Conservation (phyloP, 2,797 vertebrate genomes). For the Sorex maritimensis region DNA sequence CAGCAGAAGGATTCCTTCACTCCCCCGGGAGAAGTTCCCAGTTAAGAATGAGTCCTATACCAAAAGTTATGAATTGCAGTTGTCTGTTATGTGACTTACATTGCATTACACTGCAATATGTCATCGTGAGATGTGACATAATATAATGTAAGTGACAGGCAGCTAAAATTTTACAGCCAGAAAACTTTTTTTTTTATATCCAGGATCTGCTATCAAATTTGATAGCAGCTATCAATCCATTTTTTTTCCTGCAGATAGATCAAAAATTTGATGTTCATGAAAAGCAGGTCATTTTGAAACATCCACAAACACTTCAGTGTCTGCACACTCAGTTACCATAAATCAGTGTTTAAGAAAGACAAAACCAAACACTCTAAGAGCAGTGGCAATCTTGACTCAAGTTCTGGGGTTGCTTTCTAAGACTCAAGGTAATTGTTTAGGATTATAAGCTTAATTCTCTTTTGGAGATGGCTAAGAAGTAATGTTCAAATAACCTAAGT, state of each 20-base stretch:
- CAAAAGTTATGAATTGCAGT: constrained; percentile 69
- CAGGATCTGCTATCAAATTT: constrained; percentile 85
- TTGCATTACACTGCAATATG: constrained; percentile 74
- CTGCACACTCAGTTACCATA: constrained; percentile 76
- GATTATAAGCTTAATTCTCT: constrained; percentile 10
- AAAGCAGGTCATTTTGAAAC: constrained; percentile 87
- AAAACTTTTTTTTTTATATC: constrained; percentile 84
- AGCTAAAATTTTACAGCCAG: constrained; percentile 87
- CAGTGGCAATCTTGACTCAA: constrained; percentile 74
- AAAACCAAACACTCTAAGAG: constrained; percentile 69
- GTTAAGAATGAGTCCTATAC: constrained; percentile 55
- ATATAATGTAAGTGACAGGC: constrained; percentile 83
- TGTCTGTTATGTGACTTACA: constrained; percentile 82
- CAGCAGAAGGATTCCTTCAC: constrained; percentile 30
- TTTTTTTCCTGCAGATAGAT: constrained; percentile 82
- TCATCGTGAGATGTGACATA: constrained; percentile 73
- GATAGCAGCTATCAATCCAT: constrained; percentile 87
- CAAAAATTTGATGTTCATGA: constrained; percentile 85
- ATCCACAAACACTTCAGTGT: constrained; percentile 82
- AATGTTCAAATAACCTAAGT: not conserved
- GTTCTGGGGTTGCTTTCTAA: constrained; percentile 65
- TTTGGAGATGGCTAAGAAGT: not conserved
- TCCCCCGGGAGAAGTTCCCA: constrained; percentile 40
- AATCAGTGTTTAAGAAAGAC: constrained; percentile 80
- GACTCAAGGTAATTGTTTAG: constrained; percentile 12